Base-by-base conservation (phyloP, 2,797 vertebrate species). In the Myotis myotis region DNA sequence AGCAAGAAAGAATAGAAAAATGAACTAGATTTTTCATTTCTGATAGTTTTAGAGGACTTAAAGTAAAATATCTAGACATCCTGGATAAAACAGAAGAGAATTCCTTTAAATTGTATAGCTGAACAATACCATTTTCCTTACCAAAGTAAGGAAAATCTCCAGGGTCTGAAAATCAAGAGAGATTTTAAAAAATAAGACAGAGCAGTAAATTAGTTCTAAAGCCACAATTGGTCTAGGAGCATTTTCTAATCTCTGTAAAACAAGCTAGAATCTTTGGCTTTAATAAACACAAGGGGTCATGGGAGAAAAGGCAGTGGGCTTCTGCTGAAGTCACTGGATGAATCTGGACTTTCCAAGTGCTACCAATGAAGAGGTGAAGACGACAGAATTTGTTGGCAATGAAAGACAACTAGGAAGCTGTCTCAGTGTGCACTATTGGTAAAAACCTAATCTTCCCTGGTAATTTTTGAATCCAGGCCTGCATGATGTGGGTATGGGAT, bases 1-100 rank as follows among this genome's bases (percentile, higher is more conserved):
- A 80, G 19, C 19, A 78, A 95, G 41, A 89, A 92, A 78, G 44
- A 93, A 78, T 25, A 36, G n/a, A 89, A 84, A 93, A 75, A 53
- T 38, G 60, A 90, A 41, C 17, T 16, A 64, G 17, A 51, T 80
- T 89, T 96, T 84, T 86, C 12, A 75, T 47, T 91, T 85, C 51
- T 94, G 87, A 64, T 94, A 95, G 81, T 75, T 44, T 41, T 3
- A 8, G 19, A 16, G 10, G 7, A 60, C 57, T 60, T 28, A 28
- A 13, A n/a, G 12, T 6, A 51, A 82, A 82, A 5, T 62, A 80
- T 60, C 20, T 76, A 86, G 19, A 96, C 93, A 91, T 57, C 15
- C 23, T 47, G n/a, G 10, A 38, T 47, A 38, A 93, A 47, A 55
- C 47, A 60, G 47, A 93, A 88, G 8, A 75, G 68, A 93, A 91